Evolutionary conservation across 2,888 invertebrate species (phyloP).

Genomic region (Drepanosiphum platanoidis): DNA sequence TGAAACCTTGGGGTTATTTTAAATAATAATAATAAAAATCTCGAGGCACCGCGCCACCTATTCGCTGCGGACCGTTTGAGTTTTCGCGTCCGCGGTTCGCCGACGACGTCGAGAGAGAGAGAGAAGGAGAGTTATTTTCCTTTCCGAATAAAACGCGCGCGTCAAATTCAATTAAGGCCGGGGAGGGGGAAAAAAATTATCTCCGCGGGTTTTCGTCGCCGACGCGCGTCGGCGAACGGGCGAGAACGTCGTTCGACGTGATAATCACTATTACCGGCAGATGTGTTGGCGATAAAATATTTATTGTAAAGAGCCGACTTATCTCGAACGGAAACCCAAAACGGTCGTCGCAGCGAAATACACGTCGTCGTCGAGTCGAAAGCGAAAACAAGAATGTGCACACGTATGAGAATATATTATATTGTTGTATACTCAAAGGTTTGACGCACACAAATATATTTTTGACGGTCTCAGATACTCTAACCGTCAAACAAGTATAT

Average conservation of each 20-base stretch:
- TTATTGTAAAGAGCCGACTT: neutral
- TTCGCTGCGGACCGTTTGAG: conserved; percentile 5
- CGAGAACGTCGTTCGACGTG: neutral
- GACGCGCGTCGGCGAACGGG: neutral
- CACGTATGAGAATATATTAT: neutral
- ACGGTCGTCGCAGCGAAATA: too few species aligned
- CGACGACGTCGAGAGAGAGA: neutral
- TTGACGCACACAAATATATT: too few species aligned
- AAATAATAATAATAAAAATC: neutral
- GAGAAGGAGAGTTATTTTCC: too few species aligned
- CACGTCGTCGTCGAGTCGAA: neutral
- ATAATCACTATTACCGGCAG: neutral
- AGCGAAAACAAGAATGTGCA: neutral
- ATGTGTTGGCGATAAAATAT: neutral
- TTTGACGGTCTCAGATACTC: too few species aligned
- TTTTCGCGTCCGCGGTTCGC: neutral
- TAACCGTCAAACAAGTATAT: too few species aligned
- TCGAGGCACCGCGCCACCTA: neutral
- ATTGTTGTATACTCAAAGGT: neutral
- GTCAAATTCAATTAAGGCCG: neutral
- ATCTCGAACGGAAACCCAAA: too few species aligned
- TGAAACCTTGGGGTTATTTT: conserved; percentile 6
- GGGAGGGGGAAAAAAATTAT: neutral
- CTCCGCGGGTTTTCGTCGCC: neutral
- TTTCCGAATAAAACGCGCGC: neutral